Conservation (phyloP, 2,797 vertebrate genomes). For the Centropyge bicolor region DNA sequence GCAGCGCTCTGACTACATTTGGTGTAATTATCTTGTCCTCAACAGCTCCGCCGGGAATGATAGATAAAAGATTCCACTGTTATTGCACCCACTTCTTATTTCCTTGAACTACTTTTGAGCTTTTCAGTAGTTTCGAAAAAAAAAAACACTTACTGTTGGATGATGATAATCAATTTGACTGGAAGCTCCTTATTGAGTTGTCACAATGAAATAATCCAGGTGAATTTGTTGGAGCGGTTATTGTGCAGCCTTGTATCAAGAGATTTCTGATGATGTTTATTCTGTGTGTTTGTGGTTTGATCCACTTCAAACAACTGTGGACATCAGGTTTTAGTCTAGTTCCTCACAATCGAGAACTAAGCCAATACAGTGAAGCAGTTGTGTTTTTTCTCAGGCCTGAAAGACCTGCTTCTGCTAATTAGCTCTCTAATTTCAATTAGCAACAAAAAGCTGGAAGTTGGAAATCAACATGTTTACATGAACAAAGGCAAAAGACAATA, state of each 20-base stretch:
- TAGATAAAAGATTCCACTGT: conserved; percentile 61
- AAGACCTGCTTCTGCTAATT: not conserved
- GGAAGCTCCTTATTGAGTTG: conserved; percentile 29
- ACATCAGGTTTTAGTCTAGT: not conserved
- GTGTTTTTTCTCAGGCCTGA: not conserved
- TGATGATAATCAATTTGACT: conserved; percentile 55
- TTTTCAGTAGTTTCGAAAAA: conserved; percentile 52
- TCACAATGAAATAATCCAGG: not conserved
- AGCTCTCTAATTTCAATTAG: not conserved
- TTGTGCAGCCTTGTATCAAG: not conserved
- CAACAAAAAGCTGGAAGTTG: not conserved
- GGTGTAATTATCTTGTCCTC: conserved; percentile 65
- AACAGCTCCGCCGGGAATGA: conserved; percentile 52
- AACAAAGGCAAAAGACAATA: not conserved
- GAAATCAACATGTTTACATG: not conserved
- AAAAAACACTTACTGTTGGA: conserved; percentile 44
- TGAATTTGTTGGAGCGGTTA: conserved; percentile 6
- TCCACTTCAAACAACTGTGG: not conserved
- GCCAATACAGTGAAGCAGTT: too few relatives aligned
- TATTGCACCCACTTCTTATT: conserved; percentile 54
- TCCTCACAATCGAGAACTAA: not conserved
- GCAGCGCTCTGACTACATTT: conserved; percentile 53
- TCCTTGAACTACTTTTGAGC: conserved; percentile 65
- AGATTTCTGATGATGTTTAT: conserved; percentile 13
- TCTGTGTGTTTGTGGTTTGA: not conserved